Conservation (phyloP, 2,888 invertebrate genomes). For the Ormyrus thymus region DNA sequence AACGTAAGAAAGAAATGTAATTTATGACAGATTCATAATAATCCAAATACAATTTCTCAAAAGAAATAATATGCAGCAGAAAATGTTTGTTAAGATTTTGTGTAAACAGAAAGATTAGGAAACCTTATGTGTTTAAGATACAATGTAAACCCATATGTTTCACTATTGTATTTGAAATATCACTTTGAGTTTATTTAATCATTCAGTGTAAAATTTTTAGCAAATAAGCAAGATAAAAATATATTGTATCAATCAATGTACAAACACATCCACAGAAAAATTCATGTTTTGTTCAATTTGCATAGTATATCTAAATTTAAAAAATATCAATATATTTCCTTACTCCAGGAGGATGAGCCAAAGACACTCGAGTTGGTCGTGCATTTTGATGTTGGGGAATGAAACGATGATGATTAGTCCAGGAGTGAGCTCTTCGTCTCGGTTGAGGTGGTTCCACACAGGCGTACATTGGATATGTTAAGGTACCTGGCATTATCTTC, state of each 20-base stretch:
- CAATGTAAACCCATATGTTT: conserved; percentile 22
- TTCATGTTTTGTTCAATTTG: background rate
- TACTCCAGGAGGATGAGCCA: conserved; percentile 57
- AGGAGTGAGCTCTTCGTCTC: conserved; percentile 68
- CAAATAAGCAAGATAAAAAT: conserved; percentile 2
- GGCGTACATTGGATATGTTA: conserved; percentile 71
- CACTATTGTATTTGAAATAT: conserved; percentile 9
- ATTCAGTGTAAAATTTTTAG: background rate
- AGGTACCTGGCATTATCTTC: conserved; percentile 69
- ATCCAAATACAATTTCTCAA: background rate
- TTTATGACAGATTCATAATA: background rate
- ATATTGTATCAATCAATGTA: background rate
- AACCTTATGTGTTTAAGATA: background rate
- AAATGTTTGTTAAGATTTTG: conserved; percentile 7
- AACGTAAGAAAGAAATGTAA: background rate
- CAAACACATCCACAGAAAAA: background rate
- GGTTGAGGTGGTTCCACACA: conserved; percentile 67
- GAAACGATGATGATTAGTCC: conserved; percentile 62
- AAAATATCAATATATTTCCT: conserved; percentile 30
- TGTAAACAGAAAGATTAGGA: conserved; percentile 17
- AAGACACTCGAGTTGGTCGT: conserved; percentile 65
- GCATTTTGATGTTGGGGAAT: conserved; percentile 59
- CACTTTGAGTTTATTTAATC: conserved; percentile 21
- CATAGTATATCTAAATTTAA: background rate
- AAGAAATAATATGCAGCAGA: background rate